Evolutionary conservation across 2,113 vertebrate species (phyloP), one percentile per base, ranked within the genome.

Genomic region (Pygoscelis adeliae): DNA sequence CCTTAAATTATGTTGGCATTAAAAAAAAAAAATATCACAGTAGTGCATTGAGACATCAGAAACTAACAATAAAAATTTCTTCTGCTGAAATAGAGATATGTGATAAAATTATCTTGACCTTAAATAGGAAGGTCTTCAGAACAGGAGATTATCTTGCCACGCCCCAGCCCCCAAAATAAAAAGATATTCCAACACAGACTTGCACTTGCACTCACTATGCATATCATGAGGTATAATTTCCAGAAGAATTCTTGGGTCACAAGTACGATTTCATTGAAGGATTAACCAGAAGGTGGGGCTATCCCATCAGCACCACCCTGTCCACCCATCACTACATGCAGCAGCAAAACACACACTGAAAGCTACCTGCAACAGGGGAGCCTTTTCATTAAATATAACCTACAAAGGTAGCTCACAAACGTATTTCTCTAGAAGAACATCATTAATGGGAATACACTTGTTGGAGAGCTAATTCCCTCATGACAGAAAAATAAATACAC

Each of bases 251-350:
- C 71, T 50, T 21, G 16, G 16, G 46, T 67, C 46, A 7, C 40
- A 77, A 77, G 13, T 12, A 80, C 16, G 36, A 87, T 47, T 83
- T 72, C 36, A 76, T 6, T 22, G n/a, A 83, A 77, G n/a, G 17
- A 77, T 77, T 81, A 94, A 50, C 63, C 85, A 94, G 73, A 94
- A 95, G 71, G 59, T 70, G 83, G 76, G 88, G 83, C 94, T 69
- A 72, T 46, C 71, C 79, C 49, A 79, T 17, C 62, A 95, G 40
- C 66, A 77, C 42, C 49, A 49, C 34, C 14, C 70, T 76, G 14
- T 34, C 77, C 77, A 82, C 15, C 29, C 19, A 49, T 27, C 55
- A 10, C 34, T 14, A 62, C 2, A n/a, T 1, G 10, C 74, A 72
- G 63, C 36, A 72, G 10, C 14, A 5, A 79, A 90, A 85, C 2